Percentiles rank a stretch among this genome's conserved stretches.
phyloP scores from a whole-genome alignment of 2,113 vertebrate species.

The Galemys pyrenaicus region DNA sequence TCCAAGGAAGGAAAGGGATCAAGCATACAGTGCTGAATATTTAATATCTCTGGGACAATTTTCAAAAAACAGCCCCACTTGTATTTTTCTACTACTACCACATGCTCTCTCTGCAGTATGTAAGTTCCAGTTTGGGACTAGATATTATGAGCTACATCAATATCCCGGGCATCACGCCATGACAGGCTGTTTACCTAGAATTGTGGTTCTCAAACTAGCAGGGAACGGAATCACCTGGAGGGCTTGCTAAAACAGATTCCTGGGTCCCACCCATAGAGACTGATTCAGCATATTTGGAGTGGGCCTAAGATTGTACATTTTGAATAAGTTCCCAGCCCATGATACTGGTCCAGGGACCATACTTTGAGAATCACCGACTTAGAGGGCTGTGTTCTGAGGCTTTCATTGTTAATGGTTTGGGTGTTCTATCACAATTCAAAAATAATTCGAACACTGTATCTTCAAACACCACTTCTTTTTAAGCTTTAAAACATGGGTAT shows the following conservation, averaged over 20 bases:
- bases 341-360: background rate
- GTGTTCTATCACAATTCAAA: background rate
- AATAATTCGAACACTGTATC: background rate
- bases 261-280: background rate
- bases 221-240: background rate
- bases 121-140: background rate
- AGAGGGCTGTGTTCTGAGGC: background rate
- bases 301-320: background rate
- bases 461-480: constrained; percentile 42
- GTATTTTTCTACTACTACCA: background rate
- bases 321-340: background rate
- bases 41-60: constrained; percentile 37
- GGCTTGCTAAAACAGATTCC: background rate
- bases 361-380: background rate
- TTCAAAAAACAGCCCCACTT: background rate
- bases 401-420: background rate
- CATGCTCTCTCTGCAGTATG: background rate
- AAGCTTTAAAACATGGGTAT: constrained; percentile 8
- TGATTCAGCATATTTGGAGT: background rate
- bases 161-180: background rate
- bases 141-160: background rate
- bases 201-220: background rate
- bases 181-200: background rate
- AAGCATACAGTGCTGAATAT: background rate
- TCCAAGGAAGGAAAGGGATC: background rate